Evolutionary conservation across 2,113 vertebrate genomes (phyloP).

Genomic region (Erinaceus europaeus): DNA sequence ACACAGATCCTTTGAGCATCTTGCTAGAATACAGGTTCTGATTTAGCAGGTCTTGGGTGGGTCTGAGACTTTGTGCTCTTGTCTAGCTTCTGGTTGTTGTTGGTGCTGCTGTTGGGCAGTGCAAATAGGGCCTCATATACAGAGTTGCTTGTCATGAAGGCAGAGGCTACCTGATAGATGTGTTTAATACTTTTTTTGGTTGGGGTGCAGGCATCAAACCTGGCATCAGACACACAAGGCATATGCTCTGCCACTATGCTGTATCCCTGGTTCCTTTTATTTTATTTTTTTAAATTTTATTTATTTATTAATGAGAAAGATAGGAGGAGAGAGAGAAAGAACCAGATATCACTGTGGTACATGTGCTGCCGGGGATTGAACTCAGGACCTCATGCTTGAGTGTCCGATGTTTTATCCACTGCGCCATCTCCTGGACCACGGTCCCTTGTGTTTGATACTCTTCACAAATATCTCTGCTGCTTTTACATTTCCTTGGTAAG

Average conservation of each 20-base stretch:
- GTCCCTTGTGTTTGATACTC: background rate
- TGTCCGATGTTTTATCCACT: too few relatives aligned
- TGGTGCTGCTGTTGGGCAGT: background rate
- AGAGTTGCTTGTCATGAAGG: background rate
- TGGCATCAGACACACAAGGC: too few relatives aligned
- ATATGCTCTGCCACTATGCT: too few relatives aligned
- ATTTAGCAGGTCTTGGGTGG: background rate
- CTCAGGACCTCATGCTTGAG: too few relatives aligned
- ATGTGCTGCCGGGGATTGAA: too few relatives aligned
- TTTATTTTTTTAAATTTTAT: too few relatives aligned
- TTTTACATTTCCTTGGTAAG: background rate
- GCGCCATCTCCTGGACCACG: too few relatives aligned
- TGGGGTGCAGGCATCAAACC: too few relatives aligned
- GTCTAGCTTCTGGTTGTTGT: background rate
- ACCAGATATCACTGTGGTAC: too few relatives aligned
- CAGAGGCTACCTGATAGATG: background rate
- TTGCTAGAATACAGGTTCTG: background rate
- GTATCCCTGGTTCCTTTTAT: too few relatives aligned
- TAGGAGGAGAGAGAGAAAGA: too few relatives aligned
- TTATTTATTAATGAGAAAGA: too few relatives aligned
- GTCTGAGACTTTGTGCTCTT: background rate
- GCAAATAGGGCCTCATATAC: background rate
- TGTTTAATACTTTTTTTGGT: background rate
- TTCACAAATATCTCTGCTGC: background rate
- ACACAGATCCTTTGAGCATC: accelerated